phyloP scores from a whole-genome alignment of 2,113 vertebrate species.

The Calypte anna region DNA sequence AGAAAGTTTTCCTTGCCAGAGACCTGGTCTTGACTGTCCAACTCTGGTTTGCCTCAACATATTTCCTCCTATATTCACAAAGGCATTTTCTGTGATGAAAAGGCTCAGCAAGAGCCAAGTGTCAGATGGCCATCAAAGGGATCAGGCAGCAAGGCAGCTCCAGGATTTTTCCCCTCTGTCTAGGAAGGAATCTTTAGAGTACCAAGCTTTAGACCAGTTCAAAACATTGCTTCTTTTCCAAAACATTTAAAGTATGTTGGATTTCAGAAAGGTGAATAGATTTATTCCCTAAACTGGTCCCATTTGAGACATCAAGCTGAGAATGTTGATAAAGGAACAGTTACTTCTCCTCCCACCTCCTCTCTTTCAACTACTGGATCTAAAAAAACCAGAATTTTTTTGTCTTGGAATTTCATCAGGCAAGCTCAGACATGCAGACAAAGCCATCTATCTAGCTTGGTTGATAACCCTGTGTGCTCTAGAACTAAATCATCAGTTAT shows the following conservation, averaged over 20 bases:
- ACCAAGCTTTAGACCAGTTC: background rate
- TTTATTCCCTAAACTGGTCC: background rate
- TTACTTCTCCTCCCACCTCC: background rate
- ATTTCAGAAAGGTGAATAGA: background rate
- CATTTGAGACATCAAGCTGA: background rate
- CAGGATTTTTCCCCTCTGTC: background rate
- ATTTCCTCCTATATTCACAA: background rate
- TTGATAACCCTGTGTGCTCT: accelerated
- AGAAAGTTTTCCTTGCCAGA: background rate
- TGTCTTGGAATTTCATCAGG: background rate
- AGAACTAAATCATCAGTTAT: background rate
- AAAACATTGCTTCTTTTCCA: background rate
- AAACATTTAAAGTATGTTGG: background rate
- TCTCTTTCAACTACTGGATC: background rate
- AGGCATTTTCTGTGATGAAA: background rate
- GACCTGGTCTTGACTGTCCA: background rate
- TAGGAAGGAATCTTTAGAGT: background rate
- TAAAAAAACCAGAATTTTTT: accelerated
- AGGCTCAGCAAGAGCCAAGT: background rate
- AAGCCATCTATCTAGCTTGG: background rate
- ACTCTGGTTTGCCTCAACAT: background rate
- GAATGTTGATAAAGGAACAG: background rate
- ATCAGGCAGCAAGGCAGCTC: background rate
- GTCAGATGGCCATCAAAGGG: background rate
- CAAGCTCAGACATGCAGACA: background rate